A percentile compares a stretch with the other conserved stretches of the same genome.
These are phyloP conservation scores for Venusia cambrica DNA, from an alignment of 2,888 invertebrate species.

Conservation along the genomic window DNA sequence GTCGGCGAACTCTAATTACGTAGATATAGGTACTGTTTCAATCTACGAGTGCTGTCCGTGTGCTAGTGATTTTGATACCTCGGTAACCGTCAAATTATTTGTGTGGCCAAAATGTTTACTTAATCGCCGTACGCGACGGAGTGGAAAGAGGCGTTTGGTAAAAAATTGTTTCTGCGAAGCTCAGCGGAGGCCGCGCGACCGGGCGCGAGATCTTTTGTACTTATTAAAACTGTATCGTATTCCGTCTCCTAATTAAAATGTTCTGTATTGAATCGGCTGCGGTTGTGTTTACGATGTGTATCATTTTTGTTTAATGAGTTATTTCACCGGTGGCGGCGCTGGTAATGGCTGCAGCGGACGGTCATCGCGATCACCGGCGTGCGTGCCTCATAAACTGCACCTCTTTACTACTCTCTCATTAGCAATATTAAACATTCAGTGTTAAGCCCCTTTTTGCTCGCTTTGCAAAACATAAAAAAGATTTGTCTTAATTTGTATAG, in stretches of 20 bases:
- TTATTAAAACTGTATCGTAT: slow-evolving; percentile 51
- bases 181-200: slow-evolving; percentile 29
- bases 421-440: slow-evolving; percentile 22
- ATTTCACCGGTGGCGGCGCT: slow-evolving; percentile 47
- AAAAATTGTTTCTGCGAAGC: slow-evolving; percentile 53
- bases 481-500: slow-evolving; percentile 14
- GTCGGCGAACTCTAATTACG: slow-evolving; percentile 48
- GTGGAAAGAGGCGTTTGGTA: slow-evolving; percentile 47
- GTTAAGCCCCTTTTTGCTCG: slow-evolving; percentile 12
- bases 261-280: slow-evolving; percentile 61
- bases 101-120: slow-evolving; percentile 38
- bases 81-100: slow-evolving; percentile 40
- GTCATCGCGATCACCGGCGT: slow-evolving; percentile 25
- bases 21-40: slow-evolving; percentile 32
- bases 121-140: slow-evolving; percentile 46
- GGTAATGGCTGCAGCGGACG: slow-evolving; percentile 31
- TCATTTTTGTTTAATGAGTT: slow-evolving; percentile 75
- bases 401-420: slow-evolving; percentile 29
- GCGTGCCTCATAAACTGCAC: slow-evolving; percentile 25
- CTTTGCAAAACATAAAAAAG: slow-evolving; percentile 10
- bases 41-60: slow-evolving; percentile 39
- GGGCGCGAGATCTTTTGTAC: slow-evolving; percentile 34
- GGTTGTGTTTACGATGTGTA: slow-evolving; percentile 61
- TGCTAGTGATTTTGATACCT: slow-evolving; percentile 35
- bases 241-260: slow-evolving; percentile 68